A percentile compares a stretch with the other conserved stretches of the same genome.
phyloP scores from a whole-genome alignment of 1,140 invertebrate species.

The Nephila pilipes region DNA sequence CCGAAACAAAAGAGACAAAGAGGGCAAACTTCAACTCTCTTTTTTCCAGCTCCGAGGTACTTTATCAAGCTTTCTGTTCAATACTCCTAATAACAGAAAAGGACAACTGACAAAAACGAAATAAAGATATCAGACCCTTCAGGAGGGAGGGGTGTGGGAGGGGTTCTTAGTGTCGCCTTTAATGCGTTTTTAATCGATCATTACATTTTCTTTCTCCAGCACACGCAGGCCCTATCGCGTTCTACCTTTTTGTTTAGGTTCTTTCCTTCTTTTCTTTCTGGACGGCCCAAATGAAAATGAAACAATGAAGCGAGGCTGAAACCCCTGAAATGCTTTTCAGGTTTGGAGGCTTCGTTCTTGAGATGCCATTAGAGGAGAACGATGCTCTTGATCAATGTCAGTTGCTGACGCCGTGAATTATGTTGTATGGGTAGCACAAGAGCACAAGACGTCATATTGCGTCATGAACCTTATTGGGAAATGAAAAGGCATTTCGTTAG shows the following conservation, averaged over 20 bases:
- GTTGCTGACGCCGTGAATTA: not conserved
- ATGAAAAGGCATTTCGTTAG: too few species aligned
- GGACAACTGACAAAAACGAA: slow-evolving; percentile 57
- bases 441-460: not conserved
- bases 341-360: not conserved
- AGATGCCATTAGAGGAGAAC: not conserved
- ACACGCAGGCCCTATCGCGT: not conserved
- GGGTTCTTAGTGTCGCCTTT: slow-evolving; percentile 58
- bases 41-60: slow-evolving; percentile 1
- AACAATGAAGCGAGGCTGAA: not conserved
- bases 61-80: slow-evolving; percentile 68
- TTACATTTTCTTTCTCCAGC: slow-evolving; percentile 41
- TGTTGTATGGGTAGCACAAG: not conserved
- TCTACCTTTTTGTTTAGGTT: not conserved
- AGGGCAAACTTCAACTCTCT: slow-evolving; percentile 33
- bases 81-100: slow-evolving; percentile 67
- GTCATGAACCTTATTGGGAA: too few species aligned
- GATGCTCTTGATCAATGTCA: not conserved
- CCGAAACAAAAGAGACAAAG: slow-evolving; percentile 16
- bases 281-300: not conserved
- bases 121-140: slow-evolving; percentile 38
- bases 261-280: not conserved
- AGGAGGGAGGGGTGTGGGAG: not conserved
- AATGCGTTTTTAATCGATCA: slow-evolving; percentile 70
- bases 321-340: not conserved